Base-by-base conservation (phyloP, 2,113 vertebrate species). In the Physeter macrocephalus region DNA sequence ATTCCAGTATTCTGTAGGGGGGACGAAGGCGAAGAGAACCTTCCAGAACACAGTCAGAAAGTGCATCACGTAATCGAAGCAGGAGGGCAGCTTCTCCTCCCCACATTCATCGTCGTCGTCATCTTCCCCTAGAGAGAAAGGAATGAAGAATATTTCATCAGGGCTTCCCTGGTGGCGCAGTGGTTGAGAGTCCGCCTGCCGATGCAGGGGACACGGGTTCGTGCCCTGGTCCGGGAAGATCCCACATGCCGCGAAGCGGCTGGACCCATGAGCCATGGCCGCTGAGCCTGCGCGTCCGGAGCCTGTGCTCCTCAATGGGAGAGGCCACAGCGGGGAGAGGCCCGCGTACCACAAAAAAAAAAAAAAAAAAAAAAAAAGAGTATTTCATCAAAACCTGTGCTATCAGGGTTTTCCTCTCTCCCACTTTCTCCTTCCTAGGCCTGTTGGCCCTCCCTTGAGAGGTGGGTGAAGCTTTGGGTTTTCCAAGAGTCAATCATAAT, bases 31-130 rank as follows among this genome's bases (percentile, higher is more conserved):
- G 72, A 99, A 99, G 83, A 99, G 98, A 84, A 99, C 98, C 98
- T 99, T 99, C 99, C 99, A 99, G 99, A 99, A 99, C 92, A 99
- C 98, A 0, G 99, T 99, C 98, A 99, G 99, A 98, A 99, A 99
- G 98, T 99, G 99, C 99, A 99, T 99, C 98, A 99, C 98, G 0
- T 99, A 99, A 97, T 99, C 99, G 0, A 99, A 99, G 94, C 99
- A 99, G 80, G 99, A 99, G 15, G 99, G 99, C 82, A 99, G 98
- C 94, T 99, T 99, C 97, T 99, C 99, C 90, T 99, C 99, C 7
- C 99, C 99, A 87, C 99, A 99, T 84, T 99, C 99, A 0, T 99
- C 99, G 0, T 99, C 99, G 0, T 99, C 99, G 0, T 99, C 99
- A 1, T 99, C 99, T 95, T 99, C 99, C 43, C 99, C 99, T 99